Percentiles rank a stretch among this genome's conserved stretches.
phyloP scores from a whole-genome alignment of 2,113 vertebrate species.

The Notechis scutatus region DNA sequence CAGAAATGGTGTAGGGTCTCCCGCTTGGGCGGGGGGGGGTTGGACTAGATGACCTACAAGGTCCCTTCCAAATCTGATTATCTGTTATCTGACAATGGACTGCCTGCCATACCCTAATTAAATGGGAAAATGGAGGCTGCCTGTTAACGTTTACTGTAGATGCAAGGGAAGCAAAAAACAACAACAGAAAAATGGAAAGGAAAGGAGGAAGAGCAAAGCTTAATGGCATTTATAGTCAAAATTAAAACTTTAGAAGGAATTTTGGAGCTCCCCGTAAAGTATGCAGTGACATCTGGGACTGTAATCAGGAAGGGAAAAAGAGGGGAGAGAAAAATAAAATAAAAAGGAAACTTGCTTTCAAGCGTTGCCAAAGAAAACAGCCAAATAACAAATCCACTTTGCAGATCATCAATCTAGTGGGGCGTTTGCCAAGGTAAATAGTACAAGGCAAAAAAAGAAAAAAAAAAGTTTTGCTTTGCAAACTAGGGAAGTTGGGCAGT shows the following conservation, averaged over 20 bases:
- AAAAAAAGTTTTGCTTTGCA: constrained; percentile 86
- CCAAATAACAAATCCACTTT: constrained; percentile 99
- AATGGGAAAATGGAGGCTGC: constrained; percentile 45
- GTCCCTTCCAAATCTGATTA: no score
- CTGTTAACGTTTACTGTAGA: constrained; percentile 33
- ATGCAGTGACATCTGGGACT: constrained; percentile 97
- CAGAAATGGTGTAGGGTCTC: no score
- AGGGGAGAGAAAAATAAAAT: neutral
- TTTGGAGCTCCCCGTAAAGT: constrained; percentile 78
- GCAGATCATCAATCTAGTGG: constrained; percentile 96
- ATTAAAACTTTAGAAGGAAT: constrained; percentile 78
- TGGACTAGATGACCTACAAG: no score
- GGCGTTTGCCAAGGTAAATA: constrained; percentile 93
- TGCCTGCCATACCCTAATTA: constrained; percentile 15
- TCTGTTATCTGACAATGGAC: no score
- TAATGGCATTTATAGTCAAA: constrained; percentile 76
- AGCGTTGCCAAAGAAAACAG: constrained; percentile 99
- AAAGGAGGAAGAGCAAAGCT: constrained; percentile 71
- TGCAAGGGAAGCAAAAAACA: neutral
- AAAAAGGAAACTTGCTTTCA: constrained; percentile 79
- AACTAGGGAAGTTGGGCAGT: constrained; percentile 76
- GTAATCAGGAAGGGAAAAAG: constrained; percentile 78
- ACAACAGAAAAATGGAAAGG: neutral
- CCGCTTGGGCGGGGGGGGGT: no score
- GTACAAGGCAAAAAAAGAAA: constrained; percentile 70